Evolutionary conservation across 1,140 invertebrate species (phyloP).

Genomic region (Archivesica marissinica): DNA sequence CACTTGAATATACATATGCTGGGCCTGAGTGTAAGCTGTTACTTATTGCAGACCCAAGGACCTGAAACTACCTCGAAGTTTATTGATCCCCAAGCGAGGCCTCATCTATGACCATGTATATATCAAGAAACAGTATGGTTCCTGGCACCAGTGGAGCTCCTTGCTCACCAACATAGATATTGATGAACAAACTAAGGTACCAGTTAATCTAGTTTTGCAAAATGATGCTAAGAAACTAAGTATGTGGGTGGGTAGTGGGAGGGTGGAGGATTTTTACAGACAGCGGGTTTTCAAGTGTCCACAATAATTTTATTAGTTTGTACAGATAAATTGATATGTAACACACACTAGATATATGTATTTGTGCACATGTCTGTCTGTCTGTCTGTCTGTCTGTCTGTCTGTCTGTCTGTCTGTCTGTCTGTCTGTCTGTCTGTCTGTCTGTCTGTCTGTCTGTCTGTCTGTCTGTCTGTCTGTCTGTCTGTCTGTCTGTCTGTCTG

Average conservation of each 20-base stretch:
- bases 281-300: too few species aligned
- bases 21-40: too few species aligned
- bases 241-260: neutral
- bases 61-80: constrained; percentile 79
- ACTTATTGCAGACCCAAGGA: constrained; percentile 80
- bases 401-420: too few species aligned
- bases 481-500: too few species aligned
- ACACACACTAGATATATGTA: too few species aligned
- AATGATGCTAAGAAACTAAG: neutral
- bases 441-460: too few species aligned
- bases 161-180: constrained; percentile 78
- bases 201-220: neutral
- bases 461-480: too few species aligned
- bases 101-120: constrained; percentile 83
- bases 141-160: constrained; percentile 81
- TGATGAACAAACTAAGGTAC: constrained; percentile 87
- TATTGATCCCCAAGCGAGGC: constrained; percentile 87
- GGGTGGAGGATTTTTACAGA: neutral
- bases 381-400: too few species aligned
- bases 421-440: too few species aligned
- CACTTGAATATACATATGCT: too few species aligned
- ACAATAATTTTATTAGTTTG: neutral
- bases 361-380: too few species aligned
- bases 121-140: constrained; percentile 78
- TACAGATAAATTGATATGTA: too few species aligned